Evolutionary conservation across 2,888 invertebrate species (phyloP), one percentile per base, ranked within the genome.

Genomic region (Panopea generosa): DNA sequence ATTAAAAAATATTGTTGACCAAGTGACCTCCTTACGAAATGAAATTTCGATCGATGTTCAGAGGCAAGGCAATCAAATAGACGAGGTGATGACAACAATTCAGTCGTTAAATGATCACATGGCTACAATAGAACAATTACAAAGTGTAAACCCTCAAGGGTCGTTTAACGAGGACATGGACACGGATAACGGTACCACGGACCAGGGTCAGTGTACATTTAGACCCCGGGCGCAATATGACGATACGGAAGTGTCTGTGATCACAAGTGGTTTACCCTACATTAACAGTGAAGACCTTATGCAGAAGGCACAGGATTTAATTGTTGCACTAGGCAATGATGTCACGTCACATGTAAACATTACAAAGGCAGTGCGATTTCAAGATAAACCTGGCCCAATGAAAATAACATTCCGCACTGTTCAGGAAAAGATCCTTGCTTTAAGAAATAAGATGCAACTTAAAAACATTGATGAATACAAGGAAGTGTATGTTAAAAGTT

Each of bases 381-480:
- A 18, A 2, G 56, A 61, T 27, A 29, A 53, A 40, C 67, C 67
- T 1, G 38, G 67, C 14, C 59, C 62, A 9, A 27, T 74, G 29
- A 78, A 74, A 70, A 71, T 71, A 16, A 70, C 61, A 33, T 70
- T 67, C 22, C 59, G 57, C 22, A 71, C 50, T 49, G 22, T 40
- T 20, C 62, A 71, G 1, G 70, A 78, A 53, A 74, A 74, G 45
- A 27, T 70, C 0, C 38, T 47, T 18, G 66, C 73, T 9, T 26
- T 74, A 16, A 24, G 67, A 56, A 74, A 71, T 49, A 78, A 74
- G 50, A 66, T 61, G 61, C 49, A 56, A 47, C 33, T 74, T 0
- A 67, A 67, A 52, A 45, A 73, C 24, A 47, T n/a, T 11, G 53
- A 65, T 6, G 14, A 20, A 14, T 73, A 70, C 53, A 55, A 52